Percentiles rank a stretch among this genome's conserved stretches.
phyloP scores from a whole-genome alignment of 1,140 invertebrate species.

The Caenorhabditis inopinata region DNA sequence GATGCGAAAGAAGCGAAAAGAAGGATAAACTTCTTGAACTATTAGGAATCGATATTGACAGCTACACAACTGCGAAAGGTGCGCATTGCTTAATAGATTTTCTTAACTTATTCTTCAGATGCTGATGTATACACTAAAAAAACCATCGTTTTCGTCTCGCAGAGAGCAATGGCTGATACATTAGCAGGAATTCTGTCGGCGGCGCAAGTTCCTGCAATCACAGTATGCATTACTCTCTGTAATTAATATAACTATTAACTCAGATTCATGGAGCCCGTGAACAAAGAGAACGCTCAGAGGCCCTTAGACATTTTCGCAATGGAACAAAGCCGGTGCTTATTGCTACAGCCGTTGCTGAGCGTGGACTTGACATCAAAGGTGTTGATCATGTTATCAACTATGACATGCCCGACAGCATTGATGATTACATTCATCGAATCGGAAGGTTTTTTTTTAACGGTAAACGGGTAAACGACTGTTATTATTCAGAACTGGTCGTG shows the following conservation, averaged over 20 bases:
- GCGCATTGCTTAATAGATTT: neutral
- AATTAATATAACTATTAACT: neutral
- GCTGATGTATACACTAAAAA: conserved; percentile 84
- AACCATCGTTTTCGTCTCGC: conserved; percentile 71
- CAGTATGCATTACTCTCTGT: neutral
- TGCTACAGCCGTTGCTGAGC: conserved; percentile 45
- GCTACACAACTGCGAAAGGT: conserved; percentile 68
- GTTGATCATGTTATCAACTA: conserved; percentile 47
- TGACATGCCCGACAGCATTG: conserved; percentile 40
- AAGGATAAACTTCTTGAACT: conserved; percentile 71
- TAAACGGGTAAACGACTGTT: neutral
- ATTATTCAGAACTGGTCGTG: conserved; percentile 36
- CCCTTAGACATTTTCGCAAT: conserved; percentile 76
- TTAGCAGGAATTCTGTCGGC: conserved; percentile 32
- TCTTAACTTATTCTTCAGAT: conserved; percentile 82
- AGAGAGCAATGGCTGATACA: conserved; percentile 38
- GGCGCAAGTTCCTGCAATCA: conserved; percentile 13
- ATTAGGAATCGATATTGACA: conserved; percentile 65
- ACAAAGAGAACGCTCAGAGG: conserved; percentile 74
- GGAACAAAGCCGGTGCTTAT: conserved; percentile 38
- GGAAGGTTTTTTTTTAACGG: conserved; percentile 9
- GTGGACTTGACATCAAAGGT: conserved; percentile 44
- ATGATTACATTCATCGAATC: conserved; percentile 43
- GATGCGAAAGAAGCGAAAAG: conserved; percentile 76
- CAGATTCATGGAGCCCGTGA: conserved; percentile 72